A percentile compares a stretch with the other conserved stretches of the same genome.
These are phyloP conservation scores for Heterohyrax brucei DNA, from an alignment of 2,797 vertebrate genomes.

Conservation along the genomic window DNA sequence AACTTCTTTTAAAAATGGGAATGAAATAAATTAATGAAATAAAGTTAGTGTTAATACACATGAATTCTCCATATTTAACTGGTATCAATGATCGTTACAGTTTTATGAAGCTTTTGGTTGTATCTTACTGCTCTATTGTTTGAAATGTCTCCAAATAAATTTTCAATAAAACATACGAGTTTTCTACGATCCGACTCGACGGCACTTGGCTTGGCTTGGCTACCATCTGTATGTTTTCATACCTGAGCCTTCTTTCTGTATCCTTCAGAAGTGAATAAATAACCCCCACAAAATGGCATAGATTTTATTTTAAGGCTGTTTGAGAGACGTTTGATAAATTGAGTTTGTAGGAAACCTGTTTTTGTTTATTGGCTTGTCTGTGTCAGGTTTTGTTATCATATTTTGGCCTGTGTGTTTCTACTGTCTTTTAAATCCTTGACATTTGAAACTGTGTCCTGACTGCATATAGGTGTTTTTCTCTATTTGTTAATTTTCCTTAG, in stretches of 20 bases:
- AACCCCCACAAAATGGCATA: background rate
- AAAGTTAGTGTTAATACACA: background rate
- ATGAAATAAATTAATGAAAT: conserved; percentile 14
- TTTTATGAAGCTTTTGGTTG: conserved; percentile 12
- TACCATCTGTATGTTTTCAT: background rate
- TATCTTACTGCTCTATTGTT: background rate
- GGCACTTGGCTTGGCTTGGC: too few relatives aligned
- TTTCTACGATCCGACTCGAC: background rate
- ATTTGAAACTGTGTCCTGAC: background rate
- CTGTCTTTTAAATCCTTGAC: conserved; percentile 1
- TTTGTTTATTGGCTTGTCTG: background rate
- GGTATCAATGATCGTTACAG: background rate
- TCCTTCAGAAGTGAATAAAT: conserved; percentile 33
- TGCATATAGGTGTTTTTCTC: background rate
- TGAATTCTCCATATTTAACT: background rate
- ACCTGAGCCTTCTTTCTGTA: background rate
- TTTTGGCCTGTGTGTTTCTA: background rate
- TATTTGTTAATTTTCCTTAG: conserved; percentile 21
- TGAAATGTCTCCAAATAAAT: conserved; percentile 43
- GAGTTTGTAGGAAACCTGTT: background rate
- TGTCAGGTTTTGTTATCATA: background rate
- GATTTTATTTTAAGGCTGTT: conserved; percentile 33
- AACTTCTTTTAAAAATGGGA: conserved; percentile 1
- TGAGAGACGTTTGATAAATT: conserved; percentile 28
- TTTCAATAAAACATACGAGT: conserved; percentile 27